Percentiles rank a stretch among this genome's conserved stretches.
phyloP scores from a whole-genome alignment of 2,888 invertebrate species.

The Mellilla xanthometata region DNA sequence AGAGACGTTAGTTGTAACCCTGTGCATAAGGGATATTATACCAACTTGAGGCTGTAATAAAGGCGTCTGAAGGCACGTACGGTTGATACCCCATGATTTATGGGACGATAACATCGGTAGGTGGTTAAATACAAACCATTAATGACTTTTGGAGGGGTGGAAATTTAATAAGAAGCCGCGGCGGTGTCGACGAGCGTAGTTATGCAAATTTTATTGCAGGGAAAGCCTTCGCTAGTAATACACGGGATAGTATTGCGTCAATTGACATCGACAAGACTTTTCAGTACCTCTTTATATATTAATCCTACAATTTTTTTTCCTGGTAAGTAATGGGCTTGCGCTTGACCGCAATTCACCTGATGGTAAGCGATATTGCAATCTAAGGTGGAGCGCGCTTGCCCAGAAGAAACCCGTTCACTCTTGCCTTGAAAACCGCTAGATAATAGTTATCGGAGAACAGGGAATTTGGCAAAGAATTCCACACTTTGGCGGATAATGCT shows the following conservation, averaged over 20 bases:
- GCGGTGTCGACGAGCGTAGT: conserved; percentile 73
- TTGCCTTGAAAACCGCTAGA: too few species aligned
- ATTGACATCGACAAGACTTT: not conserved
- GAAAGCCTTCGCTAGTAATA: conserved; percentile 59
- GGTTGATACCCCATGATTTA: conserved; percentile 76
- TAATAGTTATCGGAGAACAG: too few species aligned
- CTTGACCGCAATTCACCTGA: too few species aligned
- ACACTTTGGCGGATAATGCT: too few species aligned
- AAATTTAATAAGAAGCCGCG: conserved; percentile 80
- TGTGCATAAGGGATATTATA: conserved; percentile 20
- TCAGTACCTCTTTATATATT: too few species aligned
- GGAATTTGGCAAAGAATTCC: too few species aligned
- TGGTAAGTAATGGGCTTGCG: too few species aligned
- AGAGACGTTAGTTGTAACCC: too few species aligned
- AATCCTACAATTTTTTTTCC: too few species aligned
- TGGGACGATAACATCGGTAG: conserved; percentile 67
- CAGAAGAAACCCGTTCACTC: too few species aligned
- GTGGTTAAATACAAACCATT: conserved; percentile 80
- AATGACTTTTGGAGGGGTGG: conserved; percentile 78
- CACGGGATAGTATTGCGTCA: conserved; percentile 39
- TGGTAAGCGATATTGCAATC: too few species aligned
- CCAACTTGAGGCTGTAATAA: conserved; percentile 69
- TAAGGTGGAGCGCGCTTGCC: too few species aligned
- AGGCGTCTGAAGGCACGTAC: conserved; percentile 52
- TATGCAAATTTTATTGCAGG: conserved; percentile 81